Evolutionary conservation across 2,113 vertebrate species (phyloP), one percentile per base, ranked within the genome.

Genomic region (Gasterosteus nipponicus): DNA sequence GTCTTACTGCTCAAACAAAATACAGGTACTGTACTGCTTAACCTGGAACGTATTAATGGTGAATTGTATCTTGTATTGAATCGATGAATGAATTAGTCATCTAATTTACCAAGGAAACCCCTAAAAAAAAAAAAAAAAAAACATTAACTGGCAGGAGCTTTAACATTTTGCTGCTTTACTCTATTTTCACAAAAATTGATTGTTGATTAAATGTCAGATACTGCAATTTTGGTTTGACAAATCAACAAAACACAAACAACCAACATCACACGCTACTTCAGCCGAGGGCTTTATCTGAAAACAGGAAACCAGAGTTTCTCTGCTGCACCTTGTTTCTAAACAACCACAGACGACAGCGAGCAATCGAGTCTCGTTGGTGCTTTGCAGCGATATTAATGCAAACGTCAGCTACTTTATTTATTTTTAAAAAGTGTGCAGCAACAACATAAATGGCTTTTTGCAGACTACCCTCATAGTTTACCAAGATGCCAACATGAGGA

Each of bases 241-340:
- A 65, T 22, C 1, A 10, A 65, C n/a, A n/a, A n/a, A n/a, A n/a
- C n/a, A n/a, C 42, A 11, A 76, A 39, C 62, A 83, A 44, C 29
- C 7, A 33, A 35, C 18, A 60, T 58, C 73, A 66, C 49, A 86
- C 51, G 77, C 61, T 51, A 78, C 47, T 14, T 2, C 2, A 66
- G 67, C 33, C 19, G 14, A 47, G 10, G 39, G 66, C 39, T 76
- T 31, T 14, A 68, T 77, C 68, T 78, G 78, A 86, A 77, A 90
- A 90, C 90, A 92, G 90, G 90, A 92, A 92, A 86, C 87, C 82
- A 82, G 49, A 75, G 57, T 6, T 31, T 62, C 8, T 80, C 69
- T 80, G 84, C 60, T 82, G 68, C 78, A 73, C 15, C 16, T 73
- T 0, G 31, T 69, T 76, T 75, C 64, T 69, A 69, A 78, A 62